Base-by-base conservation (phyloP, 1,140 invertebrate species). In the Lasioglossum baleicum region DNA sequence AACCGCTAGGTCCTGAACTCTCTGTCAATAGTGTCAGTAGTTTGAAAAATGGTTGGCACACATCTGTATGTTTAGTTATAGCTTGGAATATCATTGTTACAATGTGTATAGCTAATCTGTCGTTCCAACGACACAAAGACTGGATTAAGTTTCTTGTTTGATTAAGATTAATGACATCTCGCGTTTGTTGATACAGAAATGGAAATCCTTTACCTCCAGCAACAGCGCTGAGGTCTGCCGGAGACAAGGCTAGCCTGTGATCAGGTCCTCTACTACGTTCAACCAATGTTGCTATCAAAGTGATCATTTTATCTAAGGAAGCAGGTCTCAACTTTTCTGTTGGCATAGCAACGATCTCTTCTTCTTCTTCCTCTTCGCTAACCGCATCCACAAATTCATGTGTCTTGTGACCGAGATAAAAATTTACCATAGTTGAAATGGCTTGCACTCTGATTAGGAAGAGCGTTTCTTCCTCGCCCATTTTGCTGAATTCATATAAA, bases 281-380 rank as follows among this genome's bases (percentile, higher is more conserved):
- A 35, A 98, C 97, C 44, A 99, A 94, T 2, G 96, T 95, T 7
- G 97, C 97, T 44, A 98, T 96, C 7, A 99, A 92, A 10, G 97
- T 96, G 66, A 99, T 98, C 98, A 99, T 99, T 93, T 99, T 99
- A 90, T 98, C 98, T n/a, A 99, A 92, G 0, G 98, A 98, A 2
- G 97, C 96, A 0, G 97, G 97, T 83, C 97, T 95, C 74, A 97
- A 95, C 90, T 98, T 98, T 80, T 96, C 96, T 26, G 95, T 94
- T 0, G 95, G 94, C 68, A 95, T 93, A 13, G 96, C 94, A 3
- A 95, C 94, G 26, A 96, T 95, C 75, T 96, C 95, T 83, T 96
- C 96, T 78, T 97, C 96, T 80, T 97, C 97, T 82, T 98, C 97
- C 83, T 97, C 96, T 82, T 97, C 96, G 78, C 95, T 95, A 20